Conservation (phyloP, 1,140 invertebrate genomes). For the Pollicipes pollicipes region DNA sequence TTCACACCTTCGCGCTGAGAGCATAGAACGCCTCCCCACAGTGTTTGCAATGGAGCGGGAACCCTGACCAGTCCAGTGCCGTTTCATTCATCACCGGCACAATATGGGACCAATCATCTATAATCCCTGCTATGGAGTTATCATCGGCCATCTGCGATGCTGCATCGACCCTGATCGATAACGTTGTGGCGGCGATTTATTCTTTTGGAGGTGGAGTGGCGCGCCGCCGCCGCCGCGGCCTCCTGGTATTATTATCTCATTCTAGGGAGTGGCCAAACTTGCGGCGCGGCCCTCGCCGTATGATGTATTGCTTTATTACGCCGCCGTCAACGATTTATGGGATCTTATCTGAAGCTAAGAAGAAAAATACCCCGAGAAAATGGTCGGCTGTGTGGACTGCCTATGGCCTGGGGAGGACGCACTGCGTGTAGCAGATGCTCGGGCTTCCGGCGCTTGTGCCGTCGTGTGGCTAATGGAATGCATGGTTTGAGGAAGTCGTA, state of each 20-base stretch:
- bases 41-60: no score
- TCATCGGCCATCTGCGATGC: background rate
- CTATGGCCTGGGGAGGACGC: background rate
- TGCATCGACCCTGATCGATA: background rate
- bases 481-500: background rate
- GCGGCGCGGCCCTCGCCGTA: background rate
- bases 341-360: constrained; percentile 2
- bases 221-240: no score
- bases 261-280: constrained; percentile 1
- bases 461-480: background rate
- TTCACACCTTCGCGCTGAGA: no score
- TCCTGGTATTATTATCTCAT: background rate
- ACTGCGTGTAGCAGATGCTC: background rate
- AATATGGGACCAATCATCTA: background rate
- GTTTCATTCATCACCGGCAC: background rate
- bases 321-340: background rate
- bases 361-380: background rate
- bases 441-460: no score
- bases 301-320: constrained; percentile 2
- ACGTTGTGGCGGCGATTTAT: background rate
- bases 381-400: background rate
- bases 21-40: no score
- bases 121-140: background rate
- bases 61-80: background rate
- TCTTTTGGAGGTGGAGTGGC: no score